Base-by-base conservation (phyloP, 1,140 invertebrate genomes). In the Hesperophylax magnus region DNA sequence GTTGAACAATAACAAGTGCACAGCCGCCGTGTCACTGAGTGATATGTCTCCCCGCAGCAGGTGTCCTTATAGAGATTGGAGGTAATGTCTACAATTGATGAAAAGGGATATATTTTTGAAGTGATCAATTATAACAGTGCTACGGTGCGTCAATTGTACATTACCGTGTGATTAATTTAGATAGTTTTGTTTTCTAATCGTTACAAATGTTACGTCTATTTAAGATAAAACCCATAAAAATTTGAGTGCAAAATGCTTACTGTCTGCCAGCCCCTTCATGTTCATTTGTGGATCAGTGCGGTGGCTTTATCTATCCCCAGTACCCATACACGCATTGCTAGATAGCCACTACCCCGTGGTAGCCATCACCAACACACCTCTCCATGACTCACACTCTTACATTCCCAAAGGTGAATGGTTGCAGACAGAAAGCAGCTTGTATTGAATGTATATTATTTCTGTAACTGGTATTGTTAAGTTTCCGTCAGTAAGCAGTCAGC, bases 121-220 rank as follows among this genome's bases (percentile, higher is more conserved):
- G 20, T 75, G 53, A 75, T 75, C 56, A 56, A 52, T 52, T 52
- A 71, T 71, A 71, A 71, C 67, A 71, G 67, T 71, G 52, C 60
- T 71, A 71, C 39, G 63, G 24, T 52, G 67, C 65, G 54, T 77
- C 74, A 81, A 77, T 81, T 81, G 80, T 78, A 60, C 78, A 71
- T 82, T 79, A 65, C 79, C 67, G 79, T 81, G 69, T 78, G 79
- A 72, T 78, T 78, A 74, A 61, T 80, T 82, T 82, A 82, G 81
- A 58, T 82, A 82, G 81, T 80, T 82, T 80, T 80, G 77, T 82
- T 82, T 82, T 65, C 22, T 82, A 82, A 82, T 82, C 71, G 61
- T 79, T 82, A 82, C 76, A 82, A 81, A 82, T 82, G 80, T 82
- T 82, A 79, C 78, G 78, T 79, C 78, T 80, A 77, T 79, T 60